Evolutionary conservation across 2,888 invertebrate species (phyloP), one percentile per base, ranked within the genome.

Genomic region (Pristionchus arcanus): DNA sequence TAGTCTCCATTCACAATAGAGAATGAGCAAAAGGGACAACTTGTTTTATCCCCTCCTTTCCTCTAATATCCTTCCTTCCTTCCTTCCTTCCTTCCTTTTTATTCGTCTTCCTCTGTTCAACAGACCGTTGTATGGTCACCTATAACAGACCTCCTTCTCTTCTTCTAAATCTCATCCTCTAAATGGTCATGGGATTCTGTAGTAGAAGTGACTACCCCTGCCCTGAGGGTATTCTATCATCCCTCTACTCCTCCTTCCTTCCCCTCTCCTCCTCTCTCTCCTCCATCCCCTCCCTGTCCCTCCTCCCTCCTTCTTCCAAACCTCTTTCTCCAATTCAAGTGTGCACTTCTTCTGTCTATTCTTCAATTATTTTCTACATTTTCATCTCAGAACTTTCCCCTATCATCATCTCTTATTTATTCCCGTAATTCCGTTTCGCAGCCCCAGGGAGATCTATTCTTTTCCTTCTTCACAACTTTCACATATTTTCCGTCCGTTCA

Each of bases 281-380:
- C 19, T 19, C 19, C n/a, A 31, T 85, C 42, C 31, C 59, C 31
- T n/a, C 25, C 85, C 49, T n/a, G 9, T 53, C 83, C 83, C n/a
- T 28, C 28, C 53, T 53, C 83, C n/a, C 49, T 53, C 49, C 49
- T 53, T 49, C 83, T 28, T 85, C 85, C 55, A 21, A 81, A 53
- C 81, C 81, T 81, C 81, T 81, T 49, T 53, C 49, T 34, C 28
- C n/a, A 81, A 53, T 81, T 81, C 81, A 53, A 81, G 42, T 71
- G 34, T 71, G 34, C 66, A 66, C 71, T 71, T 34, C 31, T 53
- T 53, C 19, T 31, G 16, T 31, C 42, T 66, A 28, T 42, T 25
- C 63, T 34, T 59, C 28, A 25, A 66, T 59, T 31, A 59, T 34
- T 59, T 19, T 25, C 59, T 21, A 19, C 59, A 19, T 25, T 71